Evolutionary conservation across 1,140 invertebrate genomes (phyloP), one percentile per base, ranked within the genome.

Genomic region (Drosophila nannoptera): DNA sequence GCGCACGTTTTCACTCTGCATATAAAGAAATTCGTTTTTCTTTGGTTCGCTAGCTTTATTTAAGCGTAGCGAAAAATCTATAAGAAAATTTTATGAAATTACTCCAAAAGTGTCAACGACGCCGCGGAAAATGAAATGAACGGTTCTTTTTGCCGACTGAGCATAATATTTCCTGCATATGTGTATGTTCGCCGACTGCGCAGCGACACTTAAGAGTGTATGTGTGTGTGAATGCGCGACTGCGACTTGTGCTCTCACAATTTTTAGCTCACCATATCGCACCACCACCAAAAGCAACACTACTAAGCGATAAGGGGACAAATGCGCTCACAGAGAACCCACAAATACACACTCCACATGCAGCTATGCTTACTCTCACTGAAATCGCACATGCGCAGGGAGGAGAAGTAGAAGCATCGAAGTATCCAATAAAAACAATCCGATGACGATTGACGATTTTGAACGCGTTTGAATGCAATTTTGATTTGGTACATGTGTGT

Each of bases 331-430:
- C 11, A 16, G 22, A 22, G 22, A 22, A 22, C 1, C 22, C 14
- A 9, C 9, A 22, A 5, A 16, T 38, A 9, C 9, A 12, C 22
- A 29, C 43, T 48, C 35, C 43, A 38, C 12, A 45, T 31, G 54
- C 52, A 42, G 3, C 7, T 14, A 29, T 59, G 9, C 22, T 67
- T 12, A 42, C 76, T 55, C 73, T 80, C 78, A 71, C 67, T 42
- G 54, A 67, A 48, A 70, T 61, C 42, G 77, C 73, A 86, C 80
- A 84, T 84, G 80, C 80, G 80, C 81, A 86, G 80, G 77, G 86
- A 76, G 48, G 45, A 49, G 14, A 32, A 16, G 9, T 55, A 32
- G 54, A 35, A 33, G 31, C 36, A 50, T 46, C 54, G 49, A 14
- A 29, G 58, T 36, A 29, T 32, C 32, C 49, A 46, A 22, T 29